A percentile compares a stretch with the other conserved stretches of the same genome.
Evolutionary conservation across 2,797 vertebrate genomes (phyloP).

Genomic region (Loriculus beryllinus): DNA sequence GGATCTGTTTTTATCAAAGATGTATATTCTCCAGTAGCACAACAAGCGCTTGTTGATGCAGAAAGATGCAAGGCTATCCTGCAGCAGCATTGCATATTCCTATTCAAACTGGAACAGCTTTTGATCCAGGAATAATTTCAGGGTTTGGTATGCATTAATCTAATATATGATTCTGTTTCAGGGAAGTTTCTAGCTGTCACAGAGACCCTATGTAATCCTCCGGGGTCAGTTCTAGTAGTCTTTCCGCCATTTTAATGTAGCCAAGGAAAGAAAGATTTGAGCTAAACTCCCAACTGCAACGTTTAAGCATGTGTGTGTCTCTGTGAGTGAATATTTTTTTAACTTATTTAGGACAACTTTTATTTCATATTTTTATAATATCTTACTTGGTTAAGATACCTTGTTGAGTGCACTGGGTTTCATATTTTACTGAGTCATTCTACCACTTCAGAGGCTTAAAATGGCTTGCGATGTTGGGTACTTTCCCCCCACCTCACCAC

Average conservation of each 20-base stretch:
- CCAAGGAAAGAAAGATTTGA: neutral
- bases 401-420: neutral
- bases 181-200: neutral
- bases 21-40: neutral
- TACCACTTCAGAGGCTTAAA: neutral
- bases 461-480: neutral
- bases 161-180: neutral
- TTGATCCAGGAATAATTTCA: neutral
- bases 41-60: neutral
- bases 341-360: neutral
- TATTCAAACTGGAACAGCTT: neutral
- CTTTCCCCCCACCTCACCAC: neutral
- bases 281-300: neutral
- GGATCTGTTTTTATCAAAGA: neutral
- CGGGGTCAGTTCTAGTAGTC: neutral
- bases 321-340: neutral
- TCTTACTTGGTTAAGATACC: neutral
- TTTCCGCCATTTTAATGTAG: neutral
- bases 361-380: neutral
- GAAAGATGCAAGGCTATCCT: neutral
- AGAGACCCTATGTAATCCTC: neutral
- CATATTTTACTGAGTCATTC: constrained; percentile 29
- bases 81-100: neutral
- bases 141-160: neutral
- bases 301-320: neutral